Evolutionary conservation across 2,797 vertebrate genomes (phyloP), one percentile per base, ranked within the genome.

Genomic region (Cottoperca gobio): DNA sequence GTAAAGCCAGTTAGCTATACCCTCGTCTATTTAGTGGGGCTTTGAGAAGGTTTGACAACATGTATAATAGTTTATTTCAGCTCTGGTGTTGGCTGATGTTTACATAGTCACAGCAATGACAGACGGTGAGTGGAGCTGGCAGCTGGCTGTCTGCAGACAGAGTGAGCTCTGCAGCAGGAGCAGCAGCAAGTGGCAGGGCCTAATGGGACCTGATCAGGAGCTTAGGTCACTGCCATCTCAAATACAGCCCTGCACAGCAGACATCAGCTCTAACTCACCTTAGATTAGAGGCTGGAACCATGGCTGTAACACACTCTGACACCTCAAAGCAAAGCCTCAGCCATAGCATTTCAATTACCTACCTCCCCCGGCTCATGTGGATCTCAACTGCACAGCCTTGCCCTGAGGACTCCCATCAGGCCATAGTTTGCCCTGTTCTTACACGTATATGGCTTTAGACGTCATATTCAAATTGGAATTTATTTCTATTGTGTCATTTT

Each of bases 161-260:
- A 49, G 37, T 9, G 26, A 76, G 83, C 72, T 71, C 54, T 48
- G 76, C 77, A 65, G 75, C n/a, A n/a, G n/a, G n/a, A n/a, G n/a
- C n/a, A n/a, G n/a, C 80, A 60, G 70, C 17, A n/a, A 72, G 81
- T 50, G 8, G 68, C 70, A 33, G 65, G 48, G 69, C 65, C 81
- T 95, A 94, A 95, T 94, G 89, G 89, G 83, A 89, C 79, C 86
- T 92, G 93, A 95, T 93, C 88, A 88, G 89, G 89, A 93, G 86
- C 91, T 92, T 89, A 89, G 88, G 90, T 90, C 85, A 66, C 90
- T 93, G 94, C 92, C 94, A 92, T 86, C 92, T 92, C 86, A 72
- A 88, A 94, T 94, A 82, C 86, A 88, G 88, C 79, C 73, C 86
- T 78, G 73, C 79, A 70, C 84, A 59, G 80, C 86, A 90, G 79